Evolutionary conservation across 2,888 invertebrate genomes (phyloP).

Genomic region (Chymomyza procnemis): DNA sequence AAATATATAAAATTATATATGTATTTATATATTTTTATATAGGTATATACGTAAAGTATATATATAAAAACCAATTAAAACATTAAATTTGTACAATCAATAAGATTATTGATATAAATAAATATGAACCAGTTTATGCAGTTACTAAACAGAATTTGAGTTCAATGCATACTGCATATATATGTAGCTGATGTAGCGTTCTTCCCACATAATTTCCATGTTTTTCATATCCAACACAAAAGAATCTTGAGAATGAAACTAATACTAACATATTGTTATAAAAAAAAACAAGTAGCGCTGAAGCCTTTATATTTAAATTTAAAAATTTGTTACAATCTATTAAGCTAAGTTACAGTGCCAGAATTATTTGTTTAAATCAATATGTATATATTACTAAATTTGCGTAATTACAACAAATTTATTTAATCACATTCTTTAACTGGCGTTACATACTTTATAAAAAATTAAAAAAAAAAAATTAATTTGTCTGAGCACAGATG

Average conservation of each 20-base stretch:
- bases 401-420: slow-evolving; percentile 1
- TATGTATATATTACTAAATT: not conserved
- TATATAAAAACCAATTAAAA: not conserved
- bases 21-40: too few relatives aligned
- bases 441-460: not conserved
- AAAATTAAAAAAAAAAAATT: slow-evolving; percentile 36
- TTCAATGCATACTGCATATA: too few relatives aligned
- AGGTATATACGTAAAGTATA: too few relatives aligned
- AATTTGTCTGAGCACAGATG: slow-evolving; percentile 16
- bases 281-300: not conserved
- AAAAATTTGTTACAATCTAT: not conserved
- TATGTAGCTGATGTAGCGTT: not conserved
- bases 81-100: not conserved
- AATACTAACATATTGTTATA: not conserved
- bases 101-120: too few relatives aligned
- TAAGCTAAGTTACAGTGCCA: not conserved
- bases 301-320: slow-evolving; percentile 1
- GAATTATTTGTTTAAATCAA: not conserved
- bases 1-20: too few relatives aligned
- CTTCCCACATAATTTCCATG: not conserved
- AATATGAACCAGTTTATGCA: not conserved
- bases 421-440: slow-evolving; percentile 47
- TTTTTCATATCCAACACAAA: not conserved
- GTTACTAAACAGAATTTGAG: not conserved
- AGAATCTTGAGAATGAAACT: slow-evolving; percentile 9